phyloP scores from a whole-genome alignment of 2,797 vertebrate species.

The Phaenicophaeus curvirostris region DNA sequence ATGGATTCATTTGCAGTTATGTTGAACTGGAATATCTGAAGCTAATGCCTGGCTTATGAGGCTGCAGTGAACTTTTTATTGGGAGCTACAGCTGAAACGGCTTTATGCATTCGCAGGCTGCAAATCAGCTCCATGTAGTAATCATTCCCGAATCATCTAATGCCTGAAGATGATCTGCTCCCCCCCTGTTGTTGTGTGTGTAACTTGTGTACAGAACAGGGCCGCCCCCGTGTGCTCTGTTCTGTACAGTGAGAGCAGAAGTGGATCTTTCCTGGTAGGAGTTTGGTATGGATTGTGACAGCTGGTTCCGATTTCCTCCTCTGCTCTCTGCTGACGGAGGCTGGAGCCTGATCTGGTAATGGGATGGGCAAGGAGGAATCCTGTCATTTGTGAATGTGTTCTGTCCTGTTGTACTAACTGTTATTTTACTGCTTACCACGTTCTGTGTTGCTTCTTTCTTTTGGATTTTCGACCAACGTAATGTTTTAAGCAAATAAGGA shows the following conservation, averaged over 20 bases:
- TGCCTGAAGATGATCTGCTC: constrained; percentile 23
- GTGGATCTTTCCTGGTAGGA: background rate
- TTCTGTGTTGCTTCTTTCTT: background rate
- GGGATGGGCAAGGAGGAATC: background rate
- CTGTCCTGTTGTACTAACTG: background rate
- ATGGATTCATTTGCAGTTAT: background rate
- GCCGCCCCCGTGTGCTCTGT: fast-evolving
- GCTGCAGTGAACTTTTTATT: background rate
- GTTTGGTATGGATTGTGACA: background rate
- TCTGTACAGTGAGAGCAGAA: background rate
- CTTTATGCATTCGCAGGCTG: constrained; percentile 12
- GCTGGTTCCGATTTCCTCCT: background rate
- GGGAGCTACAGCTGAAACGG: constrained; percentile 41
- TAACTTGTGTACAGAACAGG: background rate
- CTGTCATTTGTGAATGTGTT: background rate
- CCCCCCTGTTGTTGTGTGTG: background rate
- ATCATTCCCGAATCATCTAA: background rate
- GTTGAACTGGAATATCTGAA: background rate
- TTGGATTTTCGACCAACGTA: background rate
- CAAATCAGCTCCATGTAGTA: background rate
- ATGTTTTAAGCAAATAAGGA: background rate
- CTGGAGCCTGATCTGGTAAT: background rate
- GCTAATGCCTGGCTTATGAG: background rate
- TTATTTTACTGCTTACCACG: background rate
- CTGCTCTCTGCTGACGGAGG: background rate